Evolutionary conservation across 2,797 vertebrate genomes (phyloP).

Genomic region (Malurus splendens): DNA sequence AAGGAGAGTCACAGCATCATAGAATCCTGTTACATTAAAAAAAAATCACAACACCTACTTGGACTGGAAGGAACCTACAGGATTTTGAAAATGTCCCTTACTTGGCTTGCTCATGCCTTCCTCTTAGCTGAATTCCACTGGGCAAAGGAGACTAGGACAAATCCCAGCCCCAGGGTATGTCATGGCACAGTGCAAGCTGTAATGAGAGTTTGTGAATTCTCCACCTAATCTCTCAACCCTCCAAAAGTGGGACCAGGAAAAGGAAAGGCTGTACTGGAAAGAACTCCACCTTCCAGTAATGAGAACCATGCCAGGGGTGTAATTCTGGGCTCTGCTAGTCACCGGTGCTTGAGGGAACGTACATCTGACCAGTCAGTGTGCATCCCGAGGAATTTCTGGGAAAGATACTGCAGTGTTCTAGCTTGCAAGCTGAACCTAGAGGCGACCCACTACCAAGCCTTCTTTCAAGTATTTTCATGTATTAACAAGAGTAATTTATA

Average conservation of each 20-base stretch:
- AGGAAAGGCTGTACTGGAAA: background rate
- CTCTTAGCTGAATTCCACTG: background rate
- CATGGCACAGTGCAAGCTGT: background rate
- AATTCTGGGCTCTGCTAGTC: background rate
- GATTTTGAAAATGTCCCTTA: background rate
- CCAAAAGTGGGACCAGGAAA: background rate
- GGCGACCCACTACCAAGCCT: background rate
- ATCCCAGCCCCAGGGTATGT: background rate
- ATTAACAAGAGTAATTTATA: constrained; percentile 8
- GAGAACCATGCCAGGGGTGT: fast-evolving
- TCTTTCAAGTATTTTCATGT: constrained; percentile 24
- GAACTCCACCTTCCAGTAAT: background rate
- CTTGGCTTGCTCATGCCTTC: background rate
- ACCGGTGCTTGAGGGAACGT: background rate
- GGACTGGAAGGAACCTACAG: background rate
- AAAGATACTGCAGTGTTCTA: background rate
- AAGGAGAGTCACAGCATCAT: background rate
- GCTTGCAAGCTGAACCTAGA: background rate
- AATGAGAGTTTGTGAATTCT: background rate
- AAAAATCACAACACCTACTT: background rate
- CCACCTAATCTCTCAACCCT: background rate
- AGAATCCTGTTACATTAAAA: background rate
- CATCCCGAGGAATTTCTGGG: background rate
- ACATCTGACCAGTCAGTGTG: background rate
- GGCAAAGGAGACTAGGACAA: background rate